Base-by-base conservation (phyloP, 2,888 invertebrate species). In the Yponomeuta sedellus region DNA sequence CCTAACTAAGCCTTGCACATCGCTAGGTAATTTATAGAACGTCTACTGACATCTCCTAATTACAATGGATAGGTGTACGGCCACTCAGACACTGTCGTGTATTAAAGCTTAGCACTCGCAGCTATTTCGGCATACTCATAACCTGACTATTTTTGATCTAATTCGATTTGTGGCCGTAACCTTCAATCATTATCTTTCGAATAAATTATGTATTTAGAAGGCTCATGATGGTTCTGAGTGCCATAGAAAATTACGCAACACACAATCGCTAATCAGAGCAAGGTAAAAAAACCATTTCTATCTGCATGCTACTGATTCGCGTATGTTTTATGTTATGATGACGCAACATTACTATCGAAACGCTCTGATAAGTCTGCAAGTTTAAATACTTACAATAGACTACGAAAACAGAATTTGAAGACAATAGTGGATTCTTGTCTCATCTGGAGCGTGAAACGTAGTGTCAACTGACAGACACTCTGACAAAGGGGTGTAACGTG, bases 281-380 rank as follows among this genome's bases (percentile, higher is more conserved):
- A 52, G 12, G 16, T 52, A 3, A 12, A 16, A 16, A 52, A 52
- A 16, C 16, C 44, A 52, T 16, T 52, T 16, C 44, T 52, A 52
- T 52, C 16, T 52, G 16, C 44, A 52, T 52, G 16, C 44, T 1
- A 16, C 12, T 16, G 16, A 52, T 52, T 52, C 44, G 44, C 44
- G 12, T 52, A 52, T 52, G 12, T 52, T 58, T 4, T 20, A 6
- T 59, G 59, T 59, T 6, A 1, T 59, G n/a, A 22, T 62, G 19
- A 39, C 39, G 39, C 39, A 62, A 62, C 39, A 1, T 22, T 20
- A 11, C 16, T 62, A 62, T 62, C 19, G 62, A 25, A 62, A 62
- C 19, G 62, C 62, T 62, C 62, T 62, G 62, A 62, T 62, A 39
- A 62, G 6, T 61, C n/a, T 40, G 16, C 44, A 52, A 52, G 44